Evolutionary conservation across 1,140 invertebrate species (phyloP), one percentile per base, ranked within the genome.

Genomic region (Drosophila nebulosa): DNA sequence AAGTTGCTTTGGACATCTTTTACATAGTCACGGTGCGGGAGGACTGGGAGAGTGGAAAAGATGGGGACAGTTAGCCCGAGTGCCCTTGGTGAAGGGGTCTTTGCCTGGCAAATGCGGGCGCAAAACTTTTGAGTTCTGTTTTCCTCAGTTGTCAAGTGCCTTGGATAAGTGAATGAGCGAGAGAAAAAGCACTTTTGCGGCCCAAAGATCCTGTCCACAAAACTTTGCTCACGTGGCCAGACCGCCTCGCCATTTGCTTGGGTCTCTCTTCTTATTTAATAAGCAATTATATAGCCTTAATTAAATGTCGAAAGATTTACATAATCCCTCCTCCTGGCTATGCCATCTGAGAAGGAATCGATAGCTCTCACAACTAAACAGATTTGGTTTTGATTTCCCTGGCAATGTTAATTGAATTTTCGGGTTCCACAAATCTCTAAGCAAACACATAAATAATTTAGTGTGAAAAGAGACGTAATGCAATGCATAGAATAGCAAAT

Each of bases 201-300:
- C 3, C 16, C 7, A 21, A 46, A 46, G 39, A 46, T 46, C 39
- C 39, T 7, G 1, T 14, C 4, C 56, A 32, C 32, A 56, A 46
- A 68, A 62, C 46, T 46, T 52, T 3, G 9, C 18, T 42, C 65
- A 76, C 69, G 64, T 36, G 67, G 70, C 26, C 69, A 53, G 36
- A 26, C 22, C 16, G 50, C 14, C 53, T 35, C 32, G 32, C 22
- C 67, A 66, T 24, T 55, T 32, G 58, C 64, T 64, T 24, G 16
- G n/a, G 18, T 46, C 6, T 46, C 39, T 21, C 22, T 26, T 64
- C 64, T 78, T 85, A 83, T 75, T 85, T 85, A 81, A 85, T 88
- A 88, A 83, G 83, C 78, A 85, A 88, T 85, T 85, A 88, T 64
- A 21, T 74, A 51, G 53, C 60, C 60, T 68, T 76, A 69, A 80